Conservation (phyloP, 2,113 vertebrate genomes). For the Oryzias javanicus region DNA sequence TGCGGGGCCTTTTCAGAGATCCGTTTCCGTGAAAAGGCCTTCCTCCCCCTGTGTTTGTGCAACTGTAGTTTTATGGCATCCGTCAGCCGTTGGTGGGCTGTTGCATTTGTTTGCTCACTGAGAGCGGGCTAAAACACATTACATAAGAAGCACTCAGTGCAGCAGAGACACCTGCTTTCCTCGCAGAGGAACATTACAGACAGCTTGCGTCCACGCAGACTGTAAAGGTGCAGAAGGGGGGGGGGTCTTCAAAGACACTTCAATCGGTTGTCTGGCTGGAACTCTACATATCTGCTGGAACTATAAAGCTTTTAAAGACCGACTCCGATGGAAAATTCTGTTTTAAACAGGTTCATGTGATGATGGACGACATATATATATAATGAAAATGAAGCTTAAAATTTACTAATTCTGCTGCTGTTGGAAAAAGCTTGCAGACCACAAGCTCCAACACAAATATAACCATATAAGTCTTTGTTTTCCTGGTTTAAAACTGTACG, state of each 20-base stretch:
- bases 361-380: no score
- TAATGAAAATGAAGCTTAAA: no score
- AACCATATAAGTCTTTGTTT: no score
- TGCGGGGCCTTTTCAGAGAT: slow-evolving; percentile 4
- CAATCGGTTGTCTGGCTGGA: slow-evolving; percentile 22
- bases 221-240: slow-evolving; percentile 28
- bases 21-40: background rate
- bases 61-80: slow-evolving; percentile 56
- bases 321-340: no score
- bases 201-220: slow-evolving; percentile 38
- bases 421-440: no score
- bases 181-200: slow-evolving; percentile 31
- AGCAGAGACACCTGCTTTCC: slow-evolving; percentile 66
- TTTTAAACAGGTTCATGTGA: no score
- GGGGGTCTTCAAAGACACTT: slow-evolving; percentile 30
- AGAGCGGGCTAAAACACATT: slow-evolving; percentile 70
- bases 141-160: slow-evolving; percentile 66
- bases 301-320: slow-evolving; percentile 10
- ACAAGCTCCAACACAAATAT: no score
- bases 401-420: no score
- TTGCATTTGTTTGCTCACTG: slow-evolving; percentile 71
- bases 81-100: slow-evolving; percentile 50
- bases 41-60: slow-evolving; percentile 10
- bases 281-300: slow-evolving; percentile 13
- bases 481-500: no score